These are phyloP conservation scores for Rhagoletis pomonella DNA, from an alignment of 1,140 invertebrate species.

Conservation along the genomic window DNA sequence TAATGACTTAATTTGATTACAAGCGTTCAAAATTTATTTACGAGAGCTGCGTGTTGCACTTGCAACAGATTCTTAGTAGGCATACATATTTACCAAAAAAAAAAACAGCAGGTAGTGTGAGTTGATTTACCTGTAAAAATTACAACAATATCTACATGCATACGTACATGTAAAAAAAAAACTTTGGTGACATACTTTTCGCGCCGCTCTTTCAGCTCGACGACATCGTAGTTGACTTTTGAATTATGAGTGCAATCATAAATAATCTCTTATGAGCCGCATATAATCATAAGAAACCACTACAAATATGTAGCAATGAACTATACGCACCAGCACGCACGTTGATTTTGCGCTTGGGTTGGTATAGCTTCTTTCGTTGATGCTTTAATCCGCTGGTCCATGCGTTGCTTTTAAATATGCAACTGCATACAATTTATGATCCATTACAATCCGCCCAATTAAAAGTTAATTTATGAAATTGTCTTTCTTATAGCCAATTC, in stretches of 20 bases:
- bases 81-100: neutral
- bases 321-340: neutral
- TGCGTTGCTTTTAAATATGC: neutral
- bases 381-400: neutral
- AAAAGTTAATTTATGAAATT: conserved; percentile 46
- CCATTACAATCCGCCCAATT: conserved; percentile 27
- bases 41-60: neutral
- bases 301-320: neutral
- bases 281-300: conserved; percentile 19
- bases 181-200: conserved; percentile 25
- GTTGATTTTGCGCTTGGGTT: too few species aligned
- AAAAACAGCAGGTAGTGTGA: neutral
- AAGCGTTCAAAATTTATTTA: neutral
- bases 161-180: neutral
- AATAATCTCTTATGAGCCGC: conserved; percentile 37
- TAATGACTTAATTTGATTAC: conserved; percentile 35
- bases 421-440: conserved; percentile 40
- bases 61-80: neutral
- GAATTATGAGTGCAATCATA: conserved; percentile 32
- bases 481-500: conserved; percentile 22
- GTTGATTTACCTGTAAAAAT: neutral
- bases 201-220: neutral
- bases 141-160: neutral
- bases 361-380: neutral
- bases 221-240: neutral